Evolutionary conservation across 2,113 vertebrate genomes (phyloP).

Genomic region (Dasyornis broadbenti): DNA sequence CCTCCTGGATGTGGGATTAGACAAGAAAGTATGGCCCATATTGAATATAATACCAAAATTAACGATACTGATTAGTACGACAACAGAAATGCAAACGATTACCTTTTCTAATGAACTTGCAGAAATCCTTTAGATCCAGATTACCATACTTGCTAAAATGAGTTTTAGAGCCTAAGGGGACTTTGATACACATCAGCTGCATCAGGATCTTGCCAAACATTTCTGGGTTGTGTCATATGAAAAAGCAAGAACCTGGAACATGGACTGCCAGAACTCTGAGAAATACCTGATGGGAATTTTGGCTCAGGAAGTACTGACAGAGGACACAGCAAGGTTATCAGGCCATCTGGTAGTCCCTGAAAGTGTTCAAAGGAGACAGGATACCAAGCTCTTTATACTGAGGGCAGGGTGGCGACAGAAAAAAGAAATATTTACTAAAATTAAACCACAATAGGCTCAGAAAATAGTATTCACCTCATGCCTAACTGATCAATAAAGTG

Average conservation of each 20-base stretch:
- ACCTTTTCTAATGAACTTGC: background rate
- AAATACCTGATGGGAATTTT: background rate
- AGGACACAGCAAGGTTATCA: background rate
- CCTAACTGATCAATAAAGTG: background rate
- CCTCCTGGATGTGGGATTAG: background rate
- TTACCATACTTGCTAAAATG: background rate
- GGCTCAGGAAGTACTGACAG: background rate
- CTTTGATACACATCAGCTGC: background rate
- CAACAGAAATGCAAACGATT: background rate
- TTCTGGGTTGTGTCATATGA: background rate
- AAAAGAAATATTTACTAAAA: background rate
- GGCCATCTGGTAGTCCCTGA: background rate
- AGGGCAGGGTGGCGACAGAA: rapidly evolving
- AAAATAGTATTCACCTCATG: background rate
- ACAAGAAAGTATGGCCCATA: background rate
- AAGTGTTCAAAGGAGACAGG: background rate
- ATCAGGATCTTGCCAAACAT: background rate
- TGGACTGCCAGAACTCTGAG: background rate
- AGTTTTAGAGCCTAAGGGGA: background rate
- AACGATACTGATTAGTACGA: background rate
- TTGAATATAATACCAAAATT: background rate
- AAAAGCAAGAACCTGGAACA: background rate
- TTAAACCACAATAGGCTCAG: background rate
- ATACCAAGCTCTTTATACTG: background rate
- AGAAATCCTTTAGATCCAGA: background rate